Base-by-base conservation (phyloP, 2,888 invertebrate species). In the Andrena camellia region DNA sequence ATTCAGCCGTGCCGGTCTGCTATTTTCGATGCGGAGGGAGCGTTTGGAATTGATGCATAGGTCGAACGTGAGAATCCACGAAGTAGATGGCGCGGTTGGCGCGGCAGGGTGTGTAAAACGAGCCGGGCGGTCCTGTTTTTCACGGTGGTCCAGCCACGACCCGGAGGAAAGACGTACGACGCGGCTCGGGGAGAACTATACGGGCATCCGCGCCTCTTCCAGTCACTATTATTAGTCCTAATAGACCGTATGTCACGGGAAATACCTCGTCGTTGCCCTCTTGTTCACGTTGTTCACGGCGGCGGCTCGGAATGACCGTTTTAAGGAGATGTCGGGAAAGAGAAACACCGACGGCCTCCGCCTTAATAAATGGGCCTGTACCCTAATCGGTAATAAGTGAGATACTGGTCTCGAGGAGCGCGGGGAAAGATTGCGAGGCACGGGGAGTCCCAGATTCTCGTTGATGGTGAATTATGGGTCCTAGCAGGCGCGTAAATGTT, bases 211-310 rank as follows among this genome's bases (percentile, higher is more conserved):
- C 59, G 81, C 57, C 73, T 79, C 70, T 57, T 84, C 83, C 73
- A 68, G 77, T 77, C 81, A 86, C 91, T 93, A 93, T 93, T 93
- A 93, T 93, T 93, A 93, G 93, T 90, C 89, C 91, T 93, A 92
- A 93, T 93, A 92, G 92, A 90, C 92, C 93, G 92, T 92, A 89
- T 93, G 93, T 92, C 91, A 90, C 83, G 62, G 82, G 83, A 31
- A 69, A 71, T 63, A 75, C 57, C 66, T 59, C 70, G 70, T 10
- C 67, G 69, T 35, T 59, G 74, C 31, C 33, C 63, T 66, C 70
- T 73, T 68, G 67, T 63, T 62, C 67, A 42, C 70, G 2, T 69
- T 64, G 67, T 52, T 62, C 67, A 42, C 70, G 2, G 35, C 59
- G 62, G 35, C 66, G 54, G 4, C 5, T 42, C 13, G 48, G 8